Evolutionary conservation across 2,113 vertebrate genomes (phyloP), one percentile per base, ranked within the genome.

Genomic region (Platysternon megacephalum): DNA sequence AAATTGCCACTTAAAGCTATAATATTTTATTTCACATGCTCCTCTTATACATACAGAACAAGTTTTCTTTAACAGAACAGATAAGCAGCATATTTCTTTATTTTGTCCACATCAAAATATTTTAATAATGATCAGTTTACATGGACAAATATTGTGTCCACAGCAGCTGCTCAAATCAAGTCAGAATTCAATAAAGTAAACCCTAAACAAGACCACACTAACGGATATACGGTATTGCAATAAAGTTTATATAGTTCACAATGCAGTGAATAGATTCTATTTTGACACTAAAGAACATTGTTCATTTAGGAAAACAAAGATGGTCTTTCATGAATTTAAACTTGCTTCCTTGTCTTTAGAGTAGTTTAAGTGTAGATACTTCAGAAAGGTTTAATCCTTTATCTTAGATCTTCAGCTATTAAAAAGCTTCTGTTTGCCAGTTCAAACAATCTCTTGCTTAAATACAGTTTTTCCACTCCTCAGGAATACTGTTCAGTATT

Each of bases 371-470:
- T 96, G 94, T 89, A 92, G 96, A 96, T 94, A 95, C 94, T 82
- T 86, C 97, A 98, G 97, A 92, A 96, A 97, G 91, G 92, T 95
- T 97, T 97, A 94, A 95, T 95, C 97, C 94, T 97, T 97, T 97
- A 98, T 97, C 97, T 98, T 95, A 97, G 98, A 97, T 97, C 96
- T 97, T 95, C 97, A 97, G 97, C 98, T 98, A 98, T 98, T 98
- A 98, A 98, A 98, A 98, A 97, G 98, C 97, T 98, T 98, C 98
- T 98, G 97, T 98, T 98, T 98, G 97, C 98, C 96, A 98, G 97
- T 98, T 98, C 98, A 98, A 98, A 98, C 97, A 97, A 95, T 94
- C 97, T 95, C 94, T 97, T 97, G 93, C 97, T 97, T 97, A 97
- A 98, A 98, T 98, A 98, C 98, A 98, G 98, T 97, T 98, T 98